phyloP scores from a whole-genome alignment of 1,140 invertebrate species.

The Philotrypesis tridentata region DNA sequence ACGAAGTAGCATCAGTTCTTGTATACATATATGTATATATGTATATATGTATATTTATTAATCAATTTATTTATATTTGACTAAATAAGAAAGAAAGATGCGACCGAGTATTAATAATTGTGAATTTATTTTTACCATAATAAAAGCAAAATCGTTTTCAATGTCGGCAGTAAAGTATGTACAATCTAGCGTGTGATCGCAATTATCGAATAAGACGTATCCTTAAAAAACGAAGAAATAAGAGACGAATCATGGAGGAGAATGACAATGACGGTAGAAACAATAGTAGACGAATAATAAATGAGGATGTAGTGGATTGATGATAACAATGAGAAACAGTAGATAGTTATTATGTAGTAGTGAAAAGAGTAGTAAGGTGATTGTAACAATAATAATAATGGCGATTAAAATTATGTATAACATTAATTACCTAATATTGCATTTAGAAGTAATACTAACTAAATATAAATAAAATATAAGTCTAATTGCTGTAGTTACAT shows the following conservation, averaged over 20 bases:
- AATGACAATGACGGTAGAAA: constrained; percentile 38
- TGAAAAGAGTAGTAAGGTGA: constrained; percentile 38
- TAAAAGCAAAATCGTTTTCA: constrained; percentile 52
- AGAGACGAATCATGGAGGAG: constrained; percentile 28
- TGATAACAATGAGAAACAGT: constrained; percentile 38
- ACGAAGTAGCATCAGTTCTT: constrained; percentile 64
- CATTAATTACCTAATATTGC: constrained; percentile 51
- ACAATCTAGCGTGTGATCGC: constrained; percentile 51
- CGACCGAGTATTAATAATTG: constrained; percentile 48
- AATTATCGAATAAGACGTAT: constrained; percentile 45
- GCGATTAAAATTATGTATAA: constrained; percentile 51
- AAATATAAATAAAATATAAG: constrained; percentile 50
- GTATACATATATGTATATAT: constrained; percentile 44
- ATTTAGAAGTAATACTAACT: constrained; percentile 51
- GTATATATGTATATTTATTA: constrained; percentile 13
- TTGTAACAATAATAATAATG: constrained; percentile 48
- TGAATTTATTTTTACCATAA: constrained; percentile 51
- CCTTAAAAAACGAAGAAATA: constrained; percentile 26
- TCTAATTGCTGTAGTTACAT: constrained; percentile 48
- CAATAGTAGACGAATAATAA: constrained; percentile 19
- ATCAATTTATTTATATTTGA: constrained; percentile 8
- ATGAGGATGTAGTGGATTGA: constrained; percentile 24
- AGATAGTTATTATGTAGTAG: constrained; percentile 30
- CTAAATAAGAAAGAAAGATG: constrained; percentile 39
- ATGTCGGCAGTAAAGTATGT: constrained; percentile 51